These are phyloP conservation scores for Mesocricetus auratus DNA, from an alignment of 2,113 vertebrate genomes.

Conservation along the genomic window DNA sequence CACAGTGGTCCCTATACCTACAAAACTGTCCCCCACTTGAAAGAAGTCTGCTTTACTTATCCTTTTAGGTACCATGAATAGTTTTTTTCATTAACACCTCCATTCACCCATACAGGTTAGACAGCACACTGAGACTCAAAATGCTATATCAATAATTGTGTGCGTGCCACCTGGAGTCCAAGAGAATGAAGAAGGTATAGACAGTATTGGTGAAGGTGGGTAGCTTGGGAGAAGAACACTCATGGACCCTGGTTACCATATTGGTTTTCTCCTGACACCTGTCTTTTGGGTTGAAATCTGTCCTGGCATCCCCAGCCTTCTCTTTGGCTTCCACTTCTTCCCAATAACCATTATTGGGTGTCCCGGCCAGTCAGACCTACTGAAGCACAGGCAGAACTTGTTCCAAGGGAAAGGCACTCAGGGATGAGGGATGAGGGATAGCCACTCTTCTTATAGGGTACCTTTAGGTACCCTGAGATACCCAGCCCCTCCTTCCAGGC, in stretches of 20 bases:
- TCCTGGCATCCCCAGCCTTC: not conserved
- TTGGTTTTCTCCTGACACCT: rapidly evolving
- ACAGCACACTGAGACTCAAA: not conserved
- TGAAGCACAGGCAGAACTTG: not conserved
- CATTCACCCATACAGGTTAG: no score
- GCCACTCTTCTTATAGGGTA: not conserved
- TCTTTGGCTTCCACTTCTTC: not conserved
- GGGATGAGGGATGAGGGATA: no score
- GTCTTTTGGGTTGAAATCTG: not conserved
- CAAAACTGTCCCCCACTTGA: no score
- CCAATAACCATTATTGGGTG: not conserved
- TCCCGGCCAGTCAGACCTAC: not conserved
- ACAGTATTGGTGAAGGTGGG: not conserved
- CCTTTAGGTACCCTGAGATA: not conserved
- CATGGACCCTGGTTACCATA: no score
- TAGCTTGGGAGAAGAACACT: not conserved
- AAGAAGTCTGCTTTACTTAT: not conserved
- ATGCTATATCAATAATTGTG: not conserved
- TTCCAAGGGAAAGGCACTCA: not conserved
- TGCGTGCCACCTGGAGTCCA: not conserved
- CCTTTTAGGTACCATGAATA: not conserved
- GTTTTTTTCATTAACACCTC: not conserved
- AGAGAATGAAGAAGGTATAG: not conserved
- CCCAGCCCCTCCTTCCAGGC: not conserved
- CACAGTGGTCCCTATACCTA: not conserved